These are phyloP conservation scores for Drosophila yooni DNA, from an alignment of 2,888 invertebrate species.

Conservation along the genomic window DNA sequence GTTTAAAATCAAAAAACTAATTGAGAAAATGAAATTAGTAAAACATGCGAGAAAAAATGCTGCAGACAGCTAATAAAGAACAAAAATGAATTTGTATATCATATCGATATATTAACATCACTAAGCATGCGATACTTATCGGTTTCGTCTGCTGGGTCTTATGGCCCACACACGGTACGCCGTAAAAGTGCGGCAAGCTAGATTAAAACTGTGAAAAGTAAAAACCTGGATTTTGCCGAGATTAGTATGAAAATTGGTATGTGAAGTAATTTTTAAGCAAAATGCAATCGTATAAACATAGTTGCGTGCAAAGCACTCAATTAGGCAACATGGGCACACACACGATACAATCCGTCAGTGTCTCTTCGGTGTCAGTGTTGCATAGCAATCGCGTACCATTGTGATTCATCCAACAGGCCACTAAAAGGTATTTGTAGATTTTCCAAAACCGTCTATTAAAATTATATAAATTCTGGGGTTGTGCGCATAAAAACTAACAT, in stretches of 20 bases:
- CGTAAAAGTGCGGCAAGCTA: not conserved
- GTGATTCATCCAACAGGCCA: constrained; percentile 54
- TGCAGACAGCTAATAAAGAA: constrained; percentile 36
- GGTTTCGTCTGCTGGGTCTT: not conserved
- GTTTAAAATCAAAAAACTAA: constrained; percentile 32
- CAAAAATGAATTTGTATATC: constrained; percentile 29
- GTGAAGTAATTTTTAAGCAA: not conserved
- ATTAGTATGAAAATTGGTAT: not conserved
- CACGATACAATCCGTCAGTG: constrained; percentile 9
- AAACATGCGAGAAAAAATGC: constrained; percentile 52
- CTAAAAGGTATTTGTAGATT: constrained; percentile 64
- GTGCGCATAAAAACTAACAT: constrained; percentile 40
- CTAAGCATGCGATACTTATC: constrained; percentile 9
- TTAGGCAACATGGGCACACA: not conserved
- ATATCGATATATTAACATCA: constrained; percentile 23
- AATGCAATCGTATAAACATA: not conserved
- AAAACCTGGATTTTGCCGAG: not conserved
- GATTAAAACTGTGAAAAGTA: not conserved
- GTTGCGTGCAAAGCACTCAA: not conserved
- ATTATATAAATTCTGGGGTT: constrained; percentile 65
- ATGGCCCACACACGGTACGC: not conserved
- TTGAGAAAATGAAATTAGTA: constrained; percentile 32
- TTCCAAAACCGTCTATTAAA: constrained; percentile 45
- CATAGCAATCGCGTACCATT: constrained; percentile 31
- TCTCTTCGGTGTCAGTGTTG: constrained; percentile 39